Percentiles rank a stretch among this genome's conserved stretches.
phyloP scores from a whole-genome alignment of 1,140 invertebrate genomes.

The Drosophila carrolli region DNA sequence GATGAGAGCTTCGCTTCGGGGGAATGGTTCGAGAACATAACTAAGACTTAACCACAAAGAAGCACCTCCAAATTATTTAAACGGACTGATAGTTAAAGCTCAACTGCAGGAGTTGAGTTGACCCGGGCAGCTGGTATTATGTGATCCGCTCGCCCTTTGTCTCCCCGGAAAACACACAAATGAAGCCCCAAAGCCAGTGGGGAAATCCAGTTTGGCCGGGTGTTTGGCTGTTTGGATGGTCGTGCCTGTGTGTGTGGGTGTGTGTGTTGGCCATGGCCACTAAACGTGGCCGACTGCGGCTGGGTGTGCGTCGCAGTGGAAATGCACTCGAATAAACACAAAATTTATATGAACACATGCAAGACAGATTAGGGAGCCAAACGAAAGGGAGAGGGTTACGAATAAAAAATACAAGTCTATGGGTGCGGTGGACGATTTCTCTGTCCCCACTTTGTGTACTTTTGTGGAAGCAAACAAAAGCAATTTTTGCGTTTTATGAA shows the following conservation, averaged over 20 bases:
- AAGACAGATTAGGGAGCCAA: conserved; percentile 50
- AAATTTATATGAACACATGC: conserved; percentile 79
- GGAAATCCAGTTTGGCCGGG: conserved; percentile 4
- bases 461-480: conserved; percentile 59
- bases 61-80: conserved; percentile 70
- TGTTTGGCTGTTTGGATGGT: neutral
- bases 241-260: neutral
- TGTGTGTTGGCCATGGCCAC: conserved; percentile 48
- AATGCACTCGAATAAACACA: conserved; percentile 82
- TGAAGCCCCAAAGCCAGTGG: conserved; percentile 71
- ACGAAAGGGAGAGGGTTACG: neutral
- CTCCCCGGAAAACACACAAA: conserved; percentile 42
- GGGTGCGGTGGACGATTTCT: conserved; percentile 7
- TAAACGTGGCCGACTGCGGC: conserved; percentile 56
- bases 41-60: conserved; percentile 53
- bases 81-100: conserved; percentile 62
- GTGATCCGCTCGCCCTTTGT: conserved; percentile 29
- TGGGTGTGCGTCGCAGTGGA: conserved; percentile 73
- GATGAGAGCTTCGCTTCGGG: neutral
- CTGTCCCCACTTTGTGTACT: conserved; percentile 31
- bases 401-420: neutral
- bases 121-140: conserved; percentile 48
- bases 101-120: conserved; percentile 30
- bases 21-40: conserved; percentile 51
- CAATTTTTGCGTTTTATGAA: conserved; percentile 74